phyloP scores from a whole-genome alignment of 2,888 invertebrate genomes.

The Tillus elongatus region DNA sequence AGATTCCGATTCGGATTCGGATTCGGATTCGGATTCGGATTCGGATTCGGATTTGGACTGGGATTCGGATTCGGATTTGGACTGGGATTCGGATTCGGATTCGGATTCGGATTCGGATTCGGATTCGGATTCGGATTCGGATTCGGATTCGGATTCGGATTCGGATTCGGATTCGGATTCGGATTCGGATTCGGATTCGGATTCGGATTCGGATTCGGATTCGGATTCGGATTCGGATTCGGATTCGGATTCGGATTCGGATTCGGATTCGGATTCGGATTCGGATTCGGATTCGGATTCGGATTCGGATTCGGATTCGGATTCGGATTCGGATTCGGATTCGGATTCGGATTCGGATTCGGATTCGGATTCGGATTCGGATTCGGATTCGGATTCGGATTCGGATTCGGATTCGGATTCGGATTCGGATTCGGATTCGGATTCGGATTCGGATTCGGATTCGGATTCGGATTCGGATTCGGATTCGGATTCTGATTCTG shows the following conservation, averaged over 20 bases:
- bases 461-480: constrained; percentile 35
- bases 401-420: constrained; percentile 40
- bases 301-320: no score
- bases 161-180: constrained; percentile 38
- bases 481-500: constrained; percentile 32
- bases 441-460: constrained; percentile 39
- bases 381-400: constrained; percentile 37
- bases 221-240: no score
- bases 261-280: no score
- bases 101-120: constrained; percentile 40
- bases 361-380: no score
- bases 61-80: constrained; percentile 41
- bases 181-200: constrained; percentile 34
- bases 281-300: no score
- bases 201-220: constrained; percentile 28
- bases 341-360: no score
- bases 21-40: constrained; percentile 40
- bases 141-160: constrained; percentile 33
- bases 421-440: constrained; percentile 42
- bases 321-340: no score
- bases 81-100: constrained; percentile 41
- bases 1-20: constrained; percentile 42
- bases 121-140: constrained; percentile 34
- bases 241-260: no score
- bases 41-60: constrained; percentile 38